A percentile compares a stretch with the other conserved stretches of the same genome.
Evolutionary conservation across 2,888 invertebrate genomes (phyloP).

Genomic region (Camponotus fellah): DNA sequence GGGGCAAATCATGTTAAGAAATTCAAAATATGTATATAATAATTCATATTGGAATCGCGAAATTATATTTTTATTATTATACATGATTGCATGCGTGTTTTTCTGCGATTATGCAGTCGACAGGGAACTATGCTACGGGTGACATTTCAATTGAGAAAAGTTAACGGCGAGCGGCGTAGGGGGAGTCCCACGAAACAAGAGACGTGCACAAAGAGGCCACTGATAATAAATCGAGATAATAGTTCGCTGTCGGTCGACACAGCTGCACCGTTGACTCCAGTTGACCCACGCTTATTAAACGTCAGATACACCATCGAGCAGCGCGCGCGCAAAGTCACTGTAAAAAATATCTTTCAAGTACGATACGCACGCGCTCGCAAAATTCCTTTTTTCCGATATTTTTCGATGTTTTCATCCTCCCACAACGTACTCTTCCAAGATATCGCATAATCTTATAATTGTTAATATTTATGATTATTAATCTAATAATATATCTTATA

Average conservation of each 20-base stretch:
- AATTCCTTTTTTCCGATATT: neutral
- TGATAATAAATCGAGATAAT: slow-evolving; percentile 75
- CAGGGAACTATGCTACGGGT: slow-evolving; percentile 20
- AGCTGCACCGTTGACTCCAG: slow-evolving; percentile 82
- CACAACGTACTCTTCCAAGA: neutral
- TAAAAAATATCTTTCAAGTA: slow-evolving; percentile 10
- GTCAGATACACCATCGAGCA: slow-evolving; percentile 61
- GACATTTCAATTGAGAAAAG: slow-evolving; percentile 72
- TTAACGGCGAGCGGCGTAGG: slow-evolving; percentile 19
- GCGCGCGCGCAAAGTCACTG: slow-evolving; percentile 24
- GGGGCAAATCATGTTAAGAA: slow-evolving; percentile 19
- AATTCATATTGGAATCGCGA: neutral
- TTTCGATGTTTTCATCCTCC: neutral
- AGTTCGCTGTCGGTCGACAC: slow-evolving; percentile 71
- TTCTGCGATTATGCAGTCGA: slow-evolving; percentile 11
- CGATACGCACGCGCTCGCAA: slow-evolving; percentile 6
- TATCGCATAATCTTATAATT: neutral
- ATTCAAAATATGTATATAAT: too few species aligned
- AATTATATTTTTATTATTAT: neutral
- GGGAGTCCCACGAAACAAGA: slow-evolving; percentile 40
- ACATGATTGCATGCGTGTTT: neutral
- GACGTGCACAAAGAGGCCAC: slow-evolving; percentile 53
- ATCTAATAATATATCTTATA: too few species aligned
- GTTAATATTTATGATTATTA: too few species aligned
- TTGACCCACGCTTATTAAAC: slow-evolving; percentile 81